Evolutionary conservation across 1,140 invertebrate species (phyloP), one percentile per base, ranked within the genome.

Genomic region (Atta colombica): DNA sequence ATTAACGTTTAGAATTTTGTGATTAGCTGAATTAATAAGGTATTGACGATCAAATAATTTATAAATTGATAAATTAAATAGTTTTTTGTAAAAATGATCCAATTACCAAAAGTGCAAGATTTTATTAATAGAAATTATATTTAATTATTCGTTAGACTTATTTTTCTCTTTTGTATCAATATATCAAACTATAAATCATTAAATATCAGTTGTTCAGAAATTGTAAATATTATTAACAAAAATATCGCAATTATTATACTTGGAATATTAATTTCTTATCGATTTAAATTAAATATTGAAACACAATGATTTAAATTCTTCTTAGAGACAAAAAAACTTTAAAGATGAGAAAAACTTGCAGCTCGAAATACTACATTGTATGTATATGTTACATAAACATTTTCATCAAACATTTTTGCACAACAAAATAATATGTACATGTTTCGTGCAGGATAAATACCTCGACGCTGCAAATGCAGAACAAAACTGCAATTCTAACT

Each of bases 1-100:
- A 39, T 14, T 16, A 61, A 14, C 58, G 39, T 63, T 84, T 75
- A 49, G 14, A 45, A 61, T 25, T 61, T 63, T 28, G 5, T 18
- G 49, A 71, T 81, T 81, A 55, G 69, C 49, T 51, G 21, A 74
- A 61, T 39, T 69, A 82, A 18, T 72, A 21, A 49, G 74, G 39
- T n/a, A 69, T 39, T 51, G 14, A 25, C 63, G 14, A 71, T 71
- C 5, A 21, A 12, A 55, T 74, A 84, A 84, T 75, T 84, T 63
- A 55, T 10, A 49, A 51, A 75, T 84, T 53, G n/a, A 66, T 66
- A 18, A 66, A 39, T 66, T 66, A n/a, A 39, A 66, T 84, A 25
- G 63, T 28, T 49, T 35, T 1, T 10, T 7, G 6, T 45, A 16
- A 28, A 49, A 72, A 74, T 49, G 28, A 72, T 49, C 18, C 21